Conservation (phyloP, 2,888 invertebrate species). For the Pachymerium ferrugineum region DNA sequence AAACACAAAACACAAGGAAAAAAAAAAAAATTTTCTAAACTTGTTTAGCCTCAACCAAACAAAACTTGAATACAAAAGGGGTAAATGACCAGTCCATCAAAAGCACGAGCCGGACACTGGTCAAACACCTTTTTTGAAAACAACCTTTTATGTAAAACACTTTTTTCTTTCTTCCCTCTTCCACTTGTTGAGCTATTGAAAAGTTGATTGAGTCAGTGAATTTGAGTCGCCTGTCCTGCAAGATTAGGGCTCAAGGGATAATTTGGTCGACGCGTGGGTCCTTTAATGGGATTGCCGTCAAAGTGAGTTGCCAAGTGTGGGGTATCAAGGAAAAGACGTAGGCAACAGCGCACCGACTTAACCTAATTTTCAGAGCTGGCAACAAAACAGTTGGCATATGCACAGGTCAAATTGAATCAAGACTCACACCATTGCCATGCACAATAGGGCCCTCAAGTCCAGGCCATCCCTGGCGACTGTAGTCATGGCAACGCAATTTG, state of each 20-base stretch:
- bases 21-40: neutral
- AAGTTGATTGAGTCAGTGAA: neutral
- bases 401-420: slow-evolving; percentile 19
- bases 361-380: slow-evolving; percentile 13
- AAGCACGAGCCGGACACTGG: slow-evolving; percentile 1
- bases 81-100: neutral
- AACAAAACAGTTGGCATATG: slow-evolving; percentile 19
- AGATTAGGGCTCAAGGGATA: slow-evolving; percentile 14
- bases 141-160: too few relatives aligned
- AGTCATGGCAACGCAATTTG: slow-evolving; percentile 3
- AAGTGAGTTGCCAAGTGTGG: neutral
- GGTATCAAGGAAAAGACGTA: neutral
- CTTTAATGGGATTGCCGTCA: slow-evolving; percentile 17
- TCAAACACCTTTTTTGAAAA: neutral
- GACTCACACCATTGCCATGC: slow-evolving; percentile 17
- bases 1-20: neutral
- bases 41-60: neutral
- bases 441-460: slow-evolving; percentile 17
- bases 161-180: too few relatives aligned
- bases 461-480: slow-evolving; percentile 16
- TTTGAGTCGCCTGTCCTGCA: slow-evolving; percentile 17
- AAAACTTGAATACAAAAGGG: neutral
- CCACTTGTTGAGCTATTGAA: slow-evolving; percentile 1
- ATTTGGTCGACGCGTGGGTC: neutral
- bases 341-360: neutral